These are phyloP conservation scores for Romanomermis culicivorax DNA, from an alignment of 2,888 invertebrate genomes.

Conservation along the genomic window DNA sequence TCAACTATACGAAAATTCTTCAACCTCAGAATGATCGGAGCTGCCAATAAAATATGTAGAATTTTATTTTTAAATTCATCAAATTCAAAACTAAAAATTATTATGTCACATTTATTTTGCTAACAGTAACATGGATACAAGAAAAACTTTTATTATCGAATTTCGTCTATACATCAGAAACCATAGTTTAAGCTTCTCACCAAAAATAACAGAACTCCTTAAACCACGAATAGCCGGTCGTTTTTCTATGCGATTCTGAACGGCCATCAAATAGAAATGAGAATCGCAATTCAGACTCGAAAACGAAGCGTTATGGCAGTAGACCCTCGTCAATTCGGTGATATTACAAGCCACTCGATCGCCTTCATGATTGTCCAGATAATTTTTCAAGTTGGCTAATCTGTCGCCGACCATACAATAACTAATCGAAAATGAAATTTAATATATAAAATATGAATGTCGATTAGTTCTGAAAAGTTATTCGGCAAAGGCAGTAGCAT, in stretches of 20 bases:
- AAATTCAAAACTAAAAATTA: no score
- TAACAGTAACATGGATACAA: no score
- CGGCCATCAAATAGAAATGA: conserved; percentile 41
- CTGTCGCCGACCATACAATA: conserved; percentile 84
- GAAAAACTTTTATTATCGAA: no score
- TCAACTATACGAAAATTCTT: no score
- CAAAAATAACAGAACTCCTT: conserved; percentile 54
- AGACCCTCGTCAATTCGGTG: conserved; percentile 47
- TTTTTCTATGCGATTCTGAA: not conserved
- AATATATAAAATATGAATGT: conserved; percentile 5
- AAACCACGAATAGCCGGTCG: conserved; percentile 62
- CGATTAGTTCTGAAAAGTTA: conserved; percentile 2
- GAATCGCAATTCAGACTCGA: conserved; percentile 43
- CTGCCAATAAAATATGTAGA: no score
- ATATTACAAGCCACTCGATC: conserved; percentile 43
- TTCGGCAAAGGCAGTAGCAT: not conserved
- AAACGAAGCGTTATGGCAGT: conserved; percentile 39
- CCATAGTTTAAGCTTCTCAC: no score
- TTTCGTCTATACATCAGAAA: no score
- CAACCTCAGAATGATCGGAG: no score
- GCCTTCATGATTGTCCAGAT: conserved; percentile 16
- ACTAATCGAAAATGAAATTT: conserved; percentile 44
- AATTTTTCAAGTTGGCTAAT: conserved; percentile 37
- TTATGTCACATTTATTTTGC: no score
- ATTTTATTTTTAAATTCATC: no score